These are phyloP conservation scores for Pagrus major DNA, from an alignment of 2,113 vertebrate species.

Conservation along the genomic window DNA sequence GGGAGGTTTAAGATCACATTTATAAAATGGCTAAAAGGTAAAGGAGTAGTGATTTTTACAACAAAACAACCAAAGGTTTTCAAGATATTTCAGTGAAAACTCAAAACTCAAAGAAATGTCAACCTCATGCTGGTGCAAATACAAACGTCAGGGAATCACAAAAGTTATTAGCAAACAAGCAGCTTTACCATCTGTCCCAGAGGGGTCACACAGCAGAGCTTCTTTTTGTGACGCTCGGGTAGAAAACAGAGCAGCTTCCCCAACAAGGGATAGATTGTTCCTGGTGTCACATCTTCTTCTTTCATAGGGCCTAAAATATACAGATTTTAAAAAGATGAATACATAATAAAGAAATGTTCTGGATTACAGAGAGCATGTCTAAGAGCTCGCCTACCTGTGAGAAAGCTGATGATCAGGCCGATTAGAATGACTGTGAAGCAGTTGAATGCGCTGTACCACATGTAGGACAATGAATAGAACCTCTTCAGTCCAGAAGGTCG, in stretches of 20 bases:
- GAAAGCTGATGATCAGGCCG: conserved; percentile 90
- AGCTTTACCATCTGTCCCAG: no score
- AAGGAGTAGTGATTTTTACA: no score
- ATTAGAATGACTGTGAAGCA: conserved; percentile 89
- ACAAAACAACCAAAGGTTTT: no score
- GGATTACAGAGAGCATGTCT: neutral
- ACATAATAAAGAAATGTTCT: neutral
- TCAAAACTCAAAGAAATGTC: no score
- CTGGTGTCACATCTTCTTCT: conserved; percentile 82
- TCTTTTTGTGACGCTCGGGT: conserved; percentile 75
- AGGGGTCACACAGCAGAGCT: conserved; percentile 77
- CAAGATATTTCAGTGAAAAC: no score
- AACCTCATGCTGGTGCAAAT: no score
- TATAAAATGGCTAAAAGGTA: no score
- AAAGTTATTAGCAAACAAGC: no score
- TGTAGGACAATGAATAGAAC: conserved; percentile 92
- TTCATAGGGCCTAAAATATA: conserved; percentile 85
- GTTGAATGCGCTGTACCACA: conserved; percentile 95
- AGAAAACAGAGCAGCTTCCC: conserved; percentile 85
- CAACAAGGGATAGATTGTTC: conserved; percentile 88
- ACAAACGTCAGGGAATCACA: no score
- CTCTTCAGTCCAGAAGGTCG: conserved; percentile 85
- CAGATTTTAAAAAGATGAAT: neutral
- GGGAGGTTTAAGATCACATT: no score
- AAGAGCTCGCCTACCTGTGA: conserved; percentile 84